phyloP scores from a whole-genome alignment of 2,113 vertebrate species.

The Actenoides hombroni region DNA sequence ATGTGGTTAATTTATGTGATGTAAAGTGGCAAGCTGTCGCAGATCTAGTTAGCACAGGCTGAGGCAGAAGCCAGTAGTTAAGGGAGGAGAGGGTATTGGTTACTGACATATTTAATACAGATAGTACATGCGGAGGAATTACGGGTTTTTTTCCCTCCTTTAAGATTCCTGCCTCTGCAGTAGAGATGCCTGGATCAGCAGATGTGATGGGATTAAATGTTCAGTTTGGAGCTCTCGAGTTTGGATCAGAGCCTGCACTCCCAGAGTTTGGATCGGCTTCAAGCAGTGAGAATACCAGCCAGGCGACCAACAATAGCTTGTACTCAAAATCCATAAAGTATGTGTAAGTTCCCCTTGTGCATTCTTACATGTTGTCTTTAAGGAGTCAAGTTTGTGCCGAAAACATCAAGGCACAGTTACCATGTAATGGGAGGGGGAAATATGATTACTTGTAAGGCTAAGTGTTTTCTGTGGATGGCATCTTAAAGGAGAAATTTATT shows the following conservation, averaged over 20 bases:
- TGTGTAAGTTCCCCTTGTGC: conserved; percentile 3
- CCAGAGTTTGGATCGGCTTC: conserved; percentile 83
- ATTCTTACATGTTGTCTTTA: background rate
- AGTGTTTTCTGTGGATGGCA: background rate
- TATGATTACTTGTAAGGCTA: background rate
- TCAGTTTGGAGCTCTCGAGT: conserved; percentile 95
- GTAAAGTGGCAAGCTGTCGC: background rate
- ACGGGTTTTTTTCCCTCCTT: conserved; percentile 34
- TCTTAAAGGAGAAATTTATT: background rate
- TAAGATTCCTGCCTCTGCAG: conserved; percentile 91
- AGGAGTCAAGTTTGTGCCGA: background rate
- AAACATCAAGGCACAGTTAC: background rate
- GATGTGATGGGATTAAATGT: conserved; percentile 91
- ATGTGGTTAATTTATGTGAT: background rate
- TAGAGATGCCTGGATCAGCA: conserved; percentile 94
- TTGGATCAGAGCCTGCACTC: conserved; percentile 89
- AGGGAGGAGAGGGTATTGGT: background rate
- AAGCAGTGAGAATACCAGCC: conserved; percentile 76
- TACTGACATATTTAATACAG: background rate
- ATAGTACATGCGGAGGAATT: background rate
- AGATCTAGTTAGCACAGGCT: background rate
- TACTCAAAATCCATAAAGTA: conserved; percentile 91
- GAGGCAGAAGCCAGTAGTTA: background rate
- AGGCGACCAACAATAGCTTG: conserved; percentile 81
- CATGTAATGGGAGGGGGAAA: background rate